Evolutionary conservation across 2,888 invertebrate genomes (phyloP), one percentile per base, ranked within the genome.

Genomic region (Euplagia quadripunctaria): DNA sequence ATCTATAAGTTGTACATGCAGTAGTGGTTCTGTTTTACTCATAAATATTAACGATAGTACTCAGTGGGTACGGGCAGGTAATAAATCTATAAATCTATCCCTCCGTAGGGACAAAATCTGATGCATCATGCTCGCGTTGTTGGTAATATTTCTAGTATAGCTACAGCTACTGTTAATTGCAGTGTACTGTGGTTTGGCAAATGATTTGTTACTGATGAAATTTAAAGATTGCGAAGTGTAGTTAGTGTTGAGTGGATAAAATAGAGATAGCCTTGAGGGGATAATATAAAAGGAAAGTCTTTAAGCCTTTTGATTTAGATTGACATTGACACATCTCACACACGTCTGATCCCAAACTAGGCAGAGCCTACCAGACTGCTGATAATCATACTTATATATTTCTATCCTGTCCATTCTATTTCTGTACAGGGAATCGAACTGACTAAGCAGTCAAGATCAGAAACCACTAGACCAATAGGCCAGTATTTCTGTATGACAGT

Each of bases 21-120:
- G 42, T 31, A 65, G 42, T 7, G 64, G 31, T 3, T 17, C n/a
- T 43, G 49, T 31, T 66, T 61, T 46, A 42, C 42, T 72, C 84
- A 84, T 82, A 84, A 82, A 84, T 82, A 82, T 82, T 84, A 75
- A 82, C 82, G 74, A 75, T n/a, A 51, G 31, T 49, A 43, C 17
- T 67, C 61, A 11, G 46, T 46, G 64, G 55, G 68, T 73, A 74
- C 61, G 58, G 67, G 68, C 68, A 75, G 70, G 67, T 16, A 49
- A 63, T 72, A 72, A 72, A 72, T 72, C 72, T 63, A 49, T n/a
- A n/a, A n/a, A n/a, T n/a, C 67, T 20, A 17, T 58, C 58, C 58
- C 66, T 20, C 71, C 20, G 16, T 66, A 46, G 71, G 61, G 49
- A 61, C 61, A 72, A 63, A 71, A 72, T 52, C 43, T 72, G 72